A percentile compares a stretch with the other conserved stretches of the same genome.
These are phyloP conservation scores for Paramormyrops hopkinsi DNA, from an alignment of 2,797 vertebrate species.

Conservation along the genomic window DNA sequence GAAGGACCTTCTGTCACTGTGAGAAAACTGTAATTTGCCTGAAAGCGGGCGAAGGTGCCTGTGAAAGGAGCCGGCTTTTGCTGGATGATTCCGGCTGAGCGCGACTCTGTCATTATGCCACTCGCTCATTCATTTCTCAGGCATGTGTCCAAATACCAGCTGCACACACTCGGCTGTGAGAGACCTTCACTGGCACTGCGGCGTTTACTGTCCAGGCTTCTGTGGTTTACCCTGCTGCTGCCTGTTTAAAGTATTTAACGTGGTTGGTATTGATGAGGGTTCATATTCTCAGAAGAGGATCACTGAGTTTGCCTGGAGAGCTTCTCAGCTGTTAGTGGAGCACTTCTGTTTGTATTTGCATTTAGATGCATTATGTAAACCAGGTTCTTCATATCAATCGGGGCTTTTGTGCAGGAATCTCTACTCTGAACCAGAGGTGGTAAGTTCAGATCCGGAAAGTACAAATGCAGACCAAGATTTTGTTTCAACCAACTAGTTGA, in stretches of 20 bases:
- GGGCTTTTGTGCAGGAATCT: background rate
- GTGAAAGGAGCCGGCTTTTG: slow-evolving; percentile 30
- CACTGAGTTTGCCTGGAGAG: background rate
- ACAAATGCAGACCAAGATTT: background rate
- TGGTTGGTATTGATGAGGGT: background rate
- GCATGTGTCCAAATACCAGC: slow-evolving; percentile 29
- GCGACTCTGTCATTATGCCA: slow-evolving; percentile 43
- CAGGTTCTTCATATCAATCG: background rate
- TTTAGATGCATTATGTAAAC: background rate
- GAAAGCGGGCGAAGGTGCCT: slow-evolving; percentile 35
- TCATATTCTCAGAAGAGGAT: background rate
- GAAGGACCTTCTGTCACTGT: background rate
- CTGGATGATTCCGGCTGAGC: slow-evolving; percentile 26
- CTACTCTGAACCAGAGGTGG: background rate
- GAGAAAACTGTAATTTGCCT: slow-evolving; percentile 55
- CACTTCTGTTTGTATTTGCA: background rate
- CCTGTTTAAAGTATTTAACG: background rate
- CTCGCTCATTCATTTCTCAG: slow-evolving; percentile 46
- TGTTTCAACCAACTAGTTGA: background rate
- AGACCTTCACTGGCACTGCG: slow-evolving; percentile 11
- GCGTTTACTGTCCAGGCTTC: background rate
- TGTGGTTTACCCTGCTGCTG: background rate
- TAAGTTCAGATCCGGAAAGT: background rate
- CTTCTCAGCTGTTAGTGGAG: background rate
- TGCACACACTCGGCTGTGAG: background rate